Percentiles rank a stretch among this genome's conserved stretches.
phyloP scores from a whole-genome alignment of 2,888 invertebrate species.

The Uropetala carovei region DNA sequence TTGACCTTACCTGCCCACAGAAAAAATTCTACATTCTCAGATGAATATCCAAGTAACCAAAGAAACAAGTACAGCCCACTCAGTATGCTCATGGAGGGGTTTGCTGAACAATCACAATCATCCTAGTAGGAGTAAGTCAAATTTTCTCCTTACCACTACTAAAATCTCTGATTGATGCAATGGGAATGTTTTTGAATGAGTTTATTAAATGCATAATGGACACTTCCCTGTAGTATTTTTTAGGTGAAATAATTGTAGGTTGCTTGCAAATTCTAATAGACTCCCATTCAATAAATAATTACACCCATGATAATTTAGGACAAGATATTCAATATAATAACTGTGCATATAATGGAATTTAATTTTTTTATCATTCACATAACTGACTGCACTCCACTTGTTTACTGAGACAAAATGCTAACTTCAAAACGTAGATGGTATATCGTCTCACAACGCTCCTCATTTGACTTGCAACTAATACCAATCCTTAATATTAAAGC shows the following conservation, averaged over 20 bases:
- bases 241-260: not conserved
- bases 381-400: conserved; percentile 46
- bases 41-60: conserved; percentile 35
- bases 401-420: conserved; percentile 34
- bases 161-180: conserved; percentile 13
- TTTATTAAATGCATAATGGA: not conserved
- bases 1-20: conserved; percentile 47
- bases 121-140: conserved; percentile 1
- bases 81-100: conserved; percentile 25
- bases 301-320: not conserved
- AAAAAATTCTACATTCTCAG: conserved; percentile 48
- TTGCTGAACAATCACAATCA: not conserved
- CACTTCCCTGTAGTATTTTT: not conserved
- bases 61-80: conserved; percentile 38
- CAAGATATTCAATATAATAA: not conserved
- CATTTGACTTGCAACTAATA: conserved; percentile 14
- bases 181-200: not conserved
- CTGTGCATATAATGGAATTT: not conserved
- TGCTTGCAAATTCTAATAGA: not conserved
- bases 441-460: conserved; percentile 59
- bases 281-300: not conserved
- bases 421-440: conserved; percentile 24
- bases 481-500: not conserved
- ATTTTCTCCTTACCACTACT: conserved; percentile 43
- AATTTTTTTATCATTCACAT: not conserved